Percentiles rank a stretch among this genome's conserved stretches.
phyloP scores from a whole-genome alignment of 2,888 invertebrate genomes.

The Drymonia ruficornis region DNA sequence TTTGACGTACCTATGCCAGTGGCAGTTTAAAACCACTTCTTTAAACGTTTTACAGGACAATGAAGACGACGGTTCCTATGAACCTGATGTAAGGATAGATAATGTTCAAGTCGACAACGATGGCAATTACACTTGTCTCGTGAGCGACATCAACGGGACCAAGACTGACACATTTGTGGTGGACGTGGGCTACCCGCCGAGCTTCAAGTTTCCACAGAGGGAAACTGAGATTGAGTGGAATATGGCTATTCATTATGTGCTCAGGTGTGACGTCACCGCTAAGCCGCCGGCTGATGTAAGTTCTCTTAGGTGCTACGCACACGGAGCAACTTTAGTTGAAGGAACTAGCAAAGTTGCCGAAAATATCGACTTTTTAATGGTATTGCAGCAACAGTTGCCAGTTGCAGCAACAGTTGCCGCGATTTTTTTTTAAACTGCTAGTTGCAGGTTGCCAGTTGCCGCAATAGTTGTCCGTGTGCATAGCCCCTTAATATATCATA shows the following conservation, averaged over 20 bases:
- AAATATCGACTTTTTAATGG: no score
- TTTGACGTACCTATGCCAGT: no score
- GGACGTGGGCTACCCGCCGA: constrained; percentile 10
- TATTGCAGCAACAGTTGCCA: no score
- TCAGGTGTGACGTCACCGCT: constrained; percentile 9
- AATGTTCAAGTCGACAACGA: constrained; percentile 2
- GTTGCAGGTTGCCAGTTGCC: no score
- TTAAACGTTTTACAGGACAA: background rate
- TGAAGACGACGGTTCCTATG: background rate
- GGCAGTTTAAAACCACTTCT: no score
- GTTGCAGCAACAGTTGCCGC: no score
- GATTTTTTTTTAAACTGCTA: no score
- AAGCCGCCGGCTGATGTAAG: constrained; percentile 13
- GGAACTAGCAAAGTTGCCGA: no score
- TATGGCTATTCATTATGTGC: background rate
- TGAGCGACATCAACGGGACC: constrained; percentile 2
- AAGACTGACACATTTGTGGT: constrained; percentile 11
- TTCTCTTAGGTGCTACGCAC: no score
- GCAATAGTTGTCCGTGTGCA: no score
- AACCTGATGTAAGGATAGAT: background rate
- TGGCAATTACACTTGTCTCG: constrained; percentile 16
- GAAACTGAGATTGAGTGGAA: background rate
- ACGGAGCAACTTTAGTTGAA: no score
- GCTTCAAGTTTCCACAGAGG: constrained; percentile 1
- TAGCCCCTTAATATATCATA: no score